These are phyloP conservation scores for Blastobasis adustella DNA, from an alignment of 2,888 invertebrate genomes.

Conservation along the genomic window DNA sequence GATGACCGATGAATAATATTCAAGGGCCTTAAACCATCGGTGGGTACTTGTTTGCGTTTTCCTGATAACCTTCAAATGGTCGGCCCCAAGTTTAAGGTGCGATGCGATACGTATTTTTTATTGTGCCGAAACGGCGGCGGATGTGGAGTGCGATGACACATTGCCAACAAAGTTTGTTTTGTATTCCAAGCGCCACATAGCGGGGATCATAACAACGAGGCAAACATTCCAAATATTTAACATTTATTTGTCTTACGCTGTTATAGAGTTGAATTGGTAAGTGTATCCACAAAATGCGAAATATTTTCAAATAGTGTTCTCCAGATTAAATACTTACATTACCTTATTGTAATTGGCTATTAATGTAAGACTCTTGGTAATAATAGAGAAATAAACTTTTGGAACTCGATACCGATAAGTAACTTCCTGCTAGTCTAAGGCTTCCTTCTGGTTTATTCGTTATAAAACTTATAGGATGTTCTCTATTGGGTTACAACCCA, in stretches of 20 bases:
- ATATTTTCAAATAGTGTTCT: too few species aligned
- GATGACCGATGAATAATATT: constrained; percentile 40
- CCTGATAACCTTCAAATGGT: constrained; percentile 38
- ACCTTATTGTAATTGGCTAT: too few species aligned
- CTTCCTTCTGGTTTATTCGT: constrained; percentile 32
- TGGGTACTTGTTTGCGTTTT: constrained; percentile 23
- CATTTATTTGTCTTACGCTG: too few species aligned
- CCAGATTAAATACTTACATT: too few species aligned
- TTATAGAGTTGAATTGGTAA: too few species aligned
- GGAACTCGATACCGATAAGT: background rate
- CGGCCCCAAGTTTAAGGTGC: constrained; percentile 8
- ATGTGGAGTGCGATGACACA: constrained; percentile 10
- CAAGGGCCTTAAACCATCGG: constrained; percentile 31
- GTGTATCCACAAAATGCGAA: too few species aligned
- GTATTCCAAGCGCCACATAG: background rate
- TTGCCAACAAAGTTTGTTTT: background rate
- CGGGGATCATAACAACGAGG: too few species aligned
- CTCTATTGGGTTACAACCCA: background rate
- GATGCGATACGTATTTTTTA: background rate
- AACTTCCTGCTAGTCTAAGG: constrained; percentile 31
- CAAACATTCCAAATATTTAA: too few species aligned
- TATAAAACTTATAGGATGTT: background rate
- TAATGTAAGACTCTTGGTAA: too few species aligned
- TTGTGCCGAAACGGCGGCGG: constrained; percentile 1
- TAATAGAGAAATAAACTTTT: too few species aligned